Conservation (phyloP, 2,113 vertebrate genomes). For the Varanus salvator region DNA sequence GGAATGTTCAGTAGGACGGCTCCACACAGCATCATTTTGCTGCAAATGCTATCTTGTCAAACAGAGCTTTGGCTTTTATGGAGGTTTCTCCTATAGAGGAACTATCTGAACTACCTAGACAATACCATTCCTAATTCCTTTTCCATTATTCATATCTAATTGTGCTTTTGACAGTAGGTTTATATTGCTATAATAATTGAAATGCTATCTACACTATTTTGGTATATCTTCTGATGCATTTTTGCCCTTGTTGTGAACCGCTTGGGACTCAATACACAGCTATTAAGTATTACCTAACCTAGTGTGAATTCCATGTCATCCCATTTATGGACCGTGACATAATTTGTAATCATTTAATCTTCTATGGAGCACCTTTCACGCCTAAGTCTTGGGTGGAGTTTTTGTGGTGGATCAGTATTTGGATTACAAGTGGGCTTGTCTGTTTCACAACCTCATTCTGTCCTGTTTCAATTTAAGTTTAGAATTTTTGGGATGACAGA, state of each 20-base stretch:
- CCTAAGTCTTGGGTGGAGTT: neutral
- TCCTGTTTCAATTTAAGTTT: neutral
- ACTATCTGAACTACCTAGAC: no score
- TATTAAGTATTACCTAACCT: neutral
- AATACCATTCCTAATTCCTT: no score
- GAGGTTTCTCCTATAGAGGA: no score
- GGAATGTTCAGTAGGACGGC: no score
- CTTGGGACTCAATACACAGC: neutral
- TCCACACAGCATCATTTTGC: no score
- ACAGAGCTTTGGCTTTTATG: no score
- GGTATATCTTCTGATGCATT: neutral
- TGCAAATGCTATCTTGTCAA: no score
- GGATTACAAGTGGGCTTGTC: no score
- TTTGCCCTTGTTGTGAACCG: neutral
- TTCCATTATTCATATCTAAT: neutral
- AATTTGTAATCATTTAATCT: neutral
- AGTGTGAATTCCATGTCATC: neutral
- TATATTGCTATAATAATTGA: neutral
- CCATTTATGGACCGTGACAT: neutral
- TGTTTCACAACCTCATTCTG: neutral
- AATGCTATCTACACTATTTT: neutral
- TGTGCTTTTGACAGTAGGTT: neutral
- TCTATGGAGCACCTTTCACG: neutral
- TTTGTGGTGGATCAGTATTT: neutral
- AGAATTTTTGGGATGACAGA: no score